Evolutionary conservation across 2,797 vertebrate species (phyloP).

Genomic region (Crypturellus tataupa): DNA sequence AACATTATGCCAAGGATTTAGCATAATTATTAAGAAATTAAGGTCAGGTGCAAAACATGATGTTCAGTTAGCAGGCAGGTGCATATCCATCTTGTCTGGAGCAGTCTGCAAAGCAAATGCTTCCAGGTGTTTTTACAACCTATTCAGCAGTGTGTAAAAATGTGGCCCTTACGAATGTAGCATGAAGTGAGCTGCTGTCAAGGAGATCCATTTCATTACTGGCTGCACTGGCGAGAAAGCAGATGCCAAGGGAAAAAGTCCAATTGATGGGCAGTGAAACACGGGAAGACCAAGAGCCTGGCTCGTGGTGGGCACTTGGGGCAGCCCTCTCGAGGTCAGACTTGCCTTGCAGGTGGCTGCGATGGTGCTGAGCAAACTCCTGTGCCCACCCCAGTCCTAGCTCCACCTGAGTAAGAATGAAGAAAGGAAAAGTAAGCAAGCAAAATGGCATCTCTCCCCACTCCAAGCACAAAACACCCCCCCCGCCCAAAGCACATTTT

Average conservation of each 20-base stretch:
- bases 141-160: not conserved
- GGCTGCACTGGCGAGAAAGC: not conserved
- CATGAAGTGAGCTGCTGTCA: not conserved
- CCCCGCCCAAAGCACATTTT: no score
- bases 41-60: not conserved
- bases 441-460: not conserved
- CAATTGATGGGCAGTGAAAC: rapidly evolving
- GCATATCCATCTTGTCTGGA: not conserved
- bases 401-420: slow-evolving; percentile 12
- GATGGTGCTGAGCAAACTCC: not conserved
- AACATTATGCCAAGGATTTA: not conserved
- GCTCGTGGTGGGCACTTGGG: not conserved
- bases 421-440: not conserved
- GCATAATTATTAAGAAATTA: not conserved
- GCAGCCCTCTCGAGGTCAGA: rapidly evolving
- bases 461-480: not conserved
- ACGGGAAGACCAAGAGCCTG: not conserved
- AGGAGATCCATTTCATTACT: not conserved
- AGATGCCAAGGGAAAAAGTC: not conserved
- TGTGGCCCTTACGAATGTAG: not conserved
- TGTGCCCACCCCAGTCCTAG: not conserved
- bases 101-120: not conserved
- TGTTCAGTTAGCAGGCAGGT: not conserved
- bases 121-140: not conserved
- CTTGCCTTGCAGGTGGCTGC: rapidly evolving